Evolutionary conservation across 2,113 vertebrate species (phyloP).

Genomic region (Lepus europaeus): DNA sequence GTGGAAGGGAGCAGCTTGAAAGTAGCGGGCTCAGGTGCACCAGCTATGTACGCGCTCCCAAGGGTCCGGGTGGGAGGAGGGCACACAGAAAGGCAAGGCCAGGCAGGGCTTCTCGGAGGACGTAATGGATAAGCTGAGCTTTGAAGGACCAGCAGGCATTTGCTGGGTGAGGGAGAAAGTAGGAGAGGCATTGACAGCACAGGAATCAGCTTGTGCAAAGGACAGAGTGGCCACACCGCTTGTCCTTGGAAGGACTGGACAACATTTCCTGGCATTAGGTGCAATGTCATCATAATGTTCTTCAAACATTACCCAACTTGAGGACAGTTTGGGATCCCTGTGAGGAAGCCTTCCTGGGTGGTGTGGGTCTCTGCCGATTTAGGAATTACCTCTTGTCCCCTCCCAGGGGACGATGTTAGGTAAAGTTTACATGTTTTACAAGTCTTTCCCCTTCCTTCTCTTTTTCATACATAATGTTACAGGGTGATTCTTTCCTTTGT

Average conservation of each 20-base stretch:
- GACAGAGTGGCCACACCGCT: too few relatives aligned
- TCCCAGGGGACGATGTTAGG: neutral
- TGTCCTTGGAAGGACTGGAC: neutral
- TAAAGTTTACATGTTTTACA: neutral
- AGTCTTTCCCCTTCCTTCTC: fast-evolving
- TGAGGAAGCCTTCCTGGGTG: neutral
- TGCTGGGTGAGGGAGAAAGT: too few relatives aligned
- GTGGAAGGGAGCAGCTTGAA: neutral
- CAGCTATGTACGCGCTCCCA: neutral
- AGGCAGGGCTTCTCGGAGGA: neutral
- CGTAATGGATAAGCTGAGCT: neutral
- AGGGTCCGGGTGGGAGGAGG: neutral
- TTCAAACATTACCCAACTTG: neutral
- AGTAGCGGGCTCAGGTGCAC: neutral
- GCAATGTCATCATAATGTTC: neutral
- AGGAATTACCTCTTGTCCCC: neutral
- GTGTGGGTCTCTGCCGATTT: neutral
- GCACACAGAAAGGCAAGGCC: neutral
- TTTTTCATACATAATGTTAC: neutral
- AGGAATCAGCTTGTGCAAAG: too few relatives aligned
- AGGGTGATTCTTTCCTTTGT: neutral
- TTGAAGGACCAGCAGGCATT: neutral
- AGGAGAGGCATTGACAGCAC: too few relatives aligned
- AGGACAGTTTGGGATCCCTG: neutral
- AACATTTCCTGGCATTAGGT: neutral